A percentile compares a stretch with the other conserved stretches of the same genome.
Conservation (phyloP, 2,113 vertebrate genomes). For the Cranoglanis bouderius region DNA sequence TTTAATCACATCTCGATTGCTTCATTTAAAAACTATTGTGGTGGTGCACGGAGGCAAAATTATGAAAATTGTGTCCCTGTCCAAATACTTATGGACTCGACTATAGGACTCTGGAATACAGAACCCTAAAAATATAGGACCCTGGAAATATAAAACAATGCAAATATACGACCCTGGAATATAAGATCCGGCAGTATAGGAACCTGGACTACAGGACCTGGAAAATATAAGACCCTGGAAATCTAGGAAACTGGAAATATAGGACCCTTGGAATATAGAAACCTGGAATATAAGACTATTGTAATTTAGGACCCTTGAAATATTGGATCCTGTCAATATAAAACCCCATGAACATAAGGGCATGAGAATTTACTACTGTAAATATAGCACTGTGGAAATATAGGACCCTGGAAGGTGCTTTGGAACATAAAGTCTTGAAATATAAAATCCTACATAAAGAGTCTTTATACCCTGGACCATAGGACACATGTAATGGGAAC, state of each 20-base stretch:
- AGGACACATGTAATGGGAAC: neutral
- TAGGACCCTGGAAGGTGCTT: neutral
- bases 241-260: neutral
- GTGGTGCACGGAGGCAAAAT: too few relatives aligned
- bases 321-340: neutral
- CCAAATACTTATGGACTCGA: too few relatives aligned
- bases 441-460: neutral
- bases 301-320: neutral
- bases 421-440: neutral
- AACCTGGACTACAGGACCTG: neutral
- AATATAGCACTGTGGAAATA: neutral
- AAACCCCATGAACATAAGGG: neutral
- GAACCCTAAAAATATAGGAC: neutral
- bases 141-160: neutral
- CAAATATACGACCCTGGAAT: neutral
- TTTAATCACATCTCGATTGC: too few relatives aligned
- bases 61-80: too few relatives aligned
- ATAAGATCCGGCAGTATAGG: neutral
- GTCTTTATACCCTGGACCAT: neutral
- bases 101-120: neutral
- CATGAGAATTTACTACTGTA: neutral
- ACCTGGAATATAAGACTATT: neutral
- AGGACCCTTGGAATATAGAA: neutral
- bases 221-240: neutral
- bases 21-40: too few relatives aligned